These are phyloP conservation scores for Lepidurus couesii DNA, from an alignment of 1,140 invertebrate genomes.

Conservation along the genomic window DNA sequence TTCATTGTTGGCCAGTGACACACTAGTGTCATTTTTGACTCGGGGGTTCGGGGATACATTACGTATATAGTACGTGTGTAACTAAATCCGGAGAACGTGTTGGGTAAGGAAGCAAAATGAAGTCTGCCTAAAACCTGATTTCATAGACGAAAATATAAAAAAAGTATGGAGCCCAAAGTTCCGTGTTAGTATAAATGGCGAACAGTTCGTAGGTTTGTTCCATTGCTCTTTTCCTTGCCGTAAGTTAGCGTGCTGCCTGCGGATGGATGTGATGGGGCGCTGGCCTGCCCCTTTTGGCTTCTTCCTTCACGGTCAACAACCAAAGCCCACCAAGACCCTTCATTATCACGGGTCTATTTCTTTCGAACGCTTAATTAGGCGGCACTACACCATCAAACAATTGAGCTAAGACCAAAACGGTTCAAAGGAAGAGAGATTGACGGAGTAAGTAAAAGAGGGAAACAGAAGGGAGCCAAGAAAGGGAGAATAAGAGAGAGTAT, in stretches of 20 bases:
- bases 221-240: neutral
- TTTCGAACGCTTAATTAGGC: constrained; percentile 9
- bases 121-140: neutral
- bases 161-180: neutral
- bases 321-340: constrained; percentile 20
- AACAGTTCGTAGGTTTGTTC: neutral
- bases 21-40: too few species aligned
- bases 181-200: neutral
- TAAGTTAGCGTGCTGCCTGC: neutral
- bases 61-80: too few species aligned
- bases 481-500: too few species aligned
- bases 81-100: neutral
- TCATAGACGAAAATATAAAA: neutral
- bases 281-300: constrained; percentile 20
- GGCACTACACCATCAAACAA: constrained; percentile 21
- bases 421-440: constrained; percentile 2
- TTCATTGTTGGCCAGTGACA: too few species aligned
- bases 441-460: neutral
- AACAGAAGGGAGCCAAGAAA: neutral
- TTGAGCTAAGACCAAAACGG: constrained; percentile 10
- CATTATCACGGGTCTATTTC: constrained; percentile 15
- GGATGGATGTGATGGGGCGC: neutral
- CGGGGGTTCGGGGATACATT: too few species aligned
- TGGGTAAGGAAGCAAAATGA: neutral
- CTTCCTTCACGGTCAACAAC: constrained; percentile 17